These are phyloP conservation scores for Drosophila ercepeae DNA, from an alignment of 1,140 invertebrate genomes.

Conservation along the genomic window DNA sequence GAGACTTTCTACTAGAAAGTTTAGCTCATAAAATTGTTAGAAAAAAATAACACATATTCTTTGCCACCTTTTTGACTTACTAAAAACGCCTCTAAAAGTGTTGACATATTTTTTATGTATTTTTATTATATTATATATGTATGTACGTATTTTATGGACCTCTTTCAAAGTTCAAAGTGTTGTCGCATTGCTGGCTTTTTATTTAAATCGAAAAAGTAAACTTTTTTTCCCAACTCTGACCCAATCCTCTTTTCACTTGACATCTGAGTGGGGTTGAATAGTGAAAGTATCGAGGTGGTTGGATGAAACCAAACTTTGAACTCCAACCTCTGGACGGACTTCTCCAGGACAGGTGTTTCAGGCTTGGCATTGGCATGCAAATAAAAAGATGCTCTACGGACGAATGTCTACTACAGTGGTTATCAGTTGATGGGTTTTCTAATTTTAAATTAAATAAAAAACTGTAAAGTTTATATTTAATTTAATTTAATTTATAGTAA, in stretches of 20 bases:
- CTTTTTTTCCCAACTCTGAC: constrained; percentile 21
- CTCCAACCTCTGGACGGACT: background rate
- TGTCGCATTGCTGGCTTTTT: constrained; percentile 66
- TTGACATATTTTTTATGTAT: constrained; percentile 48
- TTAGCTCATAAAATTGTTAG: constrained; percentile 16
- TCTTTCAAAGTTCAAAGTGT: constrained; percentile 73
- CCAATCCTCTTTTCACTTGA: background rate
- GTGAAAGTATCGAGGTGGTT: constrained; percentile 29
- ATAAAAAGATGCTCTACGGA: constrained; percentile 52
- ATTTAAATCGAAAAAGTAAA: constrained; percentile 74
- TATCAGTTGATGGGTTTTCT: background rate
- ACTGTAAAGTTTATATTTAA: too few species aligned
- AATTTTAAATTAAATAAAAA: too few species aligned
- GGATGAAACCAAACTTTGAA: constrained; percentile 6
- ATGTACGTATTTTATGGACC: constrained; percentile 31
- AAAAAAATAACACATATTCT: constrained; percentile 3
- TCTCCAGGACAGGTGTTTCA: constrained; percentile 2
- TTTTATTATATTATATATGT: constrained; percentile 6
- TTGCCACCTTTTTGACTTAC: constrained; percentile 6
- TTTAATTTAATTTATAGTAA: background rate
- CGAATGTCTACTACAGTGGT: constrained; percentile 21
- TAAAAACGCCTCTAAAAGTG: constrained; percentile 37
- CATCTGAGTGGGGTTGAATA: constrained; percentile 7
- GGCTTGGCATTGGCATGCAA: constrained; percentile 28
- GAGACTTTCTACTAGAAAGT: background rate